These are phyloP conservation scores for Goniozus legneri DNA, from an alignment of 1,140 invertebrate genomes.

Conservation along the genomic window DNA sequence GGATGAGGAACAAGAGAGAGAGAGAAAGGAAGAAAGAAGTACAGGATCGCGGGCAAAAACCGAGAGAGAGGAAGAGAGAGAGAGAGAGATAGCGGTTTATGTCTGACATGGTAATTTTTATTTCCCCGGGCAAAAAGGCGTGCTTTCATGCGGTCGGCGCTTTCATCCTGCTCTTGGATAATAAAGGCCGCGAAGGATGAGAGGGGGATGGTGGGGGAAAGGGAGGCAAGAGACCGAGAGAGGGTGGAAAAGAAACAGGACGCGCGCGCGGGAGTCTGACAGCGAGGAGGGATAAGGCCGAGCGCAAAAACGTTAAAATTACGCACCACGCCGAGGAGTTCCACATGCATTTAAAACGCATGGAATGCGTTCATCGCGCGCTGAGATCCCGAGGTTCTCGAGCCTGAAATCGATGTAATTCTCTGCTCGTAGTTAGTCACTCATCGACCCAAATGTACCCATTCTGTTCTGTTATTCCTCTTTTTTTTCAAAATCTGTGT, in stretches of 20 bases:
- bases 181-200: conserved; percentile 18
- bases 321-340: conserved; percentile 24
- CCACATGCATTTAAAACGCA: conserved; percentile 26
- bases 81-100: conserved; percentile 19
- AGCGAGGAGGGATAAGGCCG: background rate
- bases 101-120: conserved; percentile 35
- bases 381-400: conserved; percentile 3
- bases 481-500: too few species aligned
- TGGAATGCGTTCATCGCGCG: conserved; percentile 22
- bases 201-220: background rate
- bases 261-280: background rate
- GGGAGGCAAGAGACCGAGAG: conserved; percentile 11
- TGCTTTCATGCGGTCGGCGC: conserved; percentile 32
- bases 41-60: too few species aligned
- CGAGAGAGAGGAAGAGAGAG: background rate
- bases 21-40: conserved; percentile 8
- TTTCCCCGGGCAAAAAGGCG: conserved; percentile 31
- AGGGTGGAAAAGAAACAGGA: background rate
- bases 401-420: conserved; percentile 5
- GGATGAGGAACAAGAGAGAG: conserved; percentile 2
- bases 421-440: conserved; percentile 10
- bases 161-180: conserved; percentile 32
- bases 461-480: conserved; percentile 5
- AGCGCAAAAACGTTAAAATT: conserved; percentile 31
- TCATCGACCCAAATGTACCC: background rate